Base-by-base conservation (phyloP, 2,113 vertebrate species). In the human (Homo sapiens) region DNA sequence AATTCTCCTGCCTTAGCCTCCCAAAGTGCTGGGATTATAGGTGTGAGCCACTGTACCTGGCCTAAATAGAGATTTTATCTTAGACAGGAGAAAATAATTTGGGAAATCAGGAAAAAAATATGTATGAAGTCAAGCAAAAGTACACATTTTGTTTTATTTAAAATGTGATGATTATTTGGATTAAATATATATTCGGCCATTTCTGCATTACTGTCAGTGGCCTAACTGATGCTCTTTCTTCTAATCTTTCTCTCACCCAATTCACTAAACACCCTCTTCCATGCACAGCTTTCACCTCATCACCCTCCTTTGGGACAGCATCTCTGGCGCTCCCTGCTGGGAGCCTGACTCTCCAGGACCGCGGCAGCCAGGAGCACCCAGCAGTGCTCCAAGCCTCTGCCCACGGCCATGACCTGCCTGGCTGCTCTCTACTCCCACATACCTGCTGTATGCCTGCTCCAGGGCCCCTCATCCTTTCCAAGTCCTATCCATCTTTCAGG, bases 171-270 rank as follows among this genome's bases (percentile, higher is more conserved):
- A n/a, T 5, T n/a, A 45, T 3, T n/a, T 48, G 27, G 30, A 50
- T 4, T 13, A n/a, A 40, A 18, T 8, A 9, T 27, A 18, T 0
- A 73, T 43, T 73, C 6, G 2, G 6, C 4, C 52, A 16, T 10
- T 17, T 30, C 10, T 6, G 6, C 9, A 2, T 11, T 5, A 1
- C 70, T 2, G 6, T 9, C 11, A 9, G 0, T 5, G 16, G 8
- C 20, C 5, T 16, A 2, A 6, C 0, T 16, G 55, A 12, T 0
- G 4, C 30, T 14, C 27, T 22, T 6, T 17, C 78, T 45, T 18
- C 25, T 8, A 1, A 1, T 10, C 40, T 57, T 48, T 64, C 16
- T 57, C 8, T 30, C 55, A 9, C 25, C 78, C 48, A 8, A 20
- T 13, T 68, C 35, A 22, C 18, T 2, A 45, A 9, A 30, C 6